These are phyloP conservation scores for Albula glossodonta DNA, from an alignment of 2,113 vertebrate species.

Conservation along the genomic window DNA sequence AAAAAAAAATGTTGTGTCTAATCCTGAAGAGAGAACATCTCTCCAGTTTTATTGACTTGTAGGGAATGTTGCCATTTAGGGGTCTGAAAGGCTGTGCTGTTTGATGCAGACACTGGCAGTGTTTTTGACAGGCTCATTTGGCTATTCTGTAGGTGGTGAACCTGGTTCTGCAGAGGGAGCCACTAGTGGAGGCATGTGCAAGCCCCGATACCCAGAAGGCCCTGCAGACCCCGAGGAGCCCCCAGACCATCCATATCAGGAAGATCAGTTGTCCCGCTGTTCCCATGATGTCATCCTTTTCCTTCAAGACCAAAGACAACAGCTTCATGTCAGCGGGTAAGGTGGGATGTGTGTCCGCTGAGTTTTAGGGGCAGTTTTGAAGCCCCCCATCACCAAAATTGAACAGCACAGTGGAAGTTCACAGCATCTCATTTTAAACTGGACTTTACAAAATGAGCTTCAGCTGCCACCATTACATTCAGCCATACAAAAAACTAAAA, in stretches of 20 bases:
- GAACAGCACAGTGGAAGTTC: too few species aligned
- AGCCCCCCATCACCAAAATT: neutral
- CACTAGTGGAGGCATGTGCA: constrained; percentile 48
- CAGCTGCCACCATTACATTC: too few species aligned
- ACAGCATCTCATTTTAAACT: too few species aligned
- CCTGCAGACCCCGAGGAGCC: neutral
- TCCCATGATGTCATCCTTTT: constrained; percentile 82
- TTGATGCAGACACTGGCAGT: neutral
- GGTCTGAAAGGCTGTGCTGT: too few species aligned
- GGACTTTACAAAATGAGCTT: too few species aligned
- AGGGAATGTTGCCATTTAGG: too few species aligned
- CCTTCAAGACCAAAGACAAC: constrained; percentile 71
- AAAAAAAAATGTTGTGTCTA: too few species aligned
- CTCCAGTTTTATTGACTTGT: too few species aligned
- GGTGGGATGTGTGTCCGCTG: constrained; percentile 44
- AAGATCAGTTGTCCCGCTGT: constrained; percentile 55
- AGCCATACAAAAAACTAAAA: too few species aligned
- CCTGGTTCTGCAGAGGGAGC: constrained; percentile 80
- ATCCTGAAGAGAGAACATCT: too few species aligned
- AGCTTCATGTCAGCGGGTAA: constrained; percentile 85
- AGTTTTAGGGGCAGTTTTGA: neutral
- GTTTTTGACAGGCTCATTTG: too few species aligned
- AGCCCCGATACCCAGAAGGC: constrained; percentile 47
- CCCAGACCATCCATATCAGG: constrained; percentile 6
- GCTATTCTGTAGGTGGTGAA: constrained; percentile 71